These are phyloP conservation scores for Junonia oenone DNA, from an alignment of 2,888 invertebrate species.

Conservation along the genomic window DNA sequence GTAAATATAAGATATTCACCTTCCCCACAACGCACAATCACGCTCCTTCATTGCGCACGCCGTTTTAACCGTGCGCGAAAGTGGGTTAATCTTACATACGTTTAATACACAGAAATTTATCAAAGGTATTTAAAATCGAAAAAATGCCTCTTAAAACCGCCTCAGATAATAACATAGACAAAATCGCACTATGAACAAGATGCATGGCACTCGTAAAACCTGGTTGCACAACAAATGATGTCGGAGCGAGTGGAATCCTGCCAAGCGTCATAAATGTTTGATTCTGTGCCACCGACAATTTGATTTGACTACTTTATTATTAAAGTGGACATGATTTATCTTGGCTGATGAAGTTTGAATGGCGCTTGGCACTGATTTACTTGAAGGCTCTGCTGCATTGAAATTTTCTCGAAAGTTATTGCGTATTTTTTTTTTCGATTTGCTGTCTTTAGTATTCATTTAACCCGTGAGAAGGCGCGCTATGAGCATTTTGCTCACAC, in stretches of 20 bases:
- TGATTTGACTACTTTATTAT: constrained; percentile 37
- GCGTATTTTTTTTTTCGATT: not conserved
- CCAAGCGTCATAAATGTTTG: constrained; percentile 55
- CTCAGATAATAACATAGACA: constrained; percentile 16
- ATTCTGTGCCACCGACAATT: constrained; percentile 42
- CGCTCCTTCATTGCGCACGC: too few species aligned
- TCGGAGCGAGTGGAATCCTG: constrained; percentile 39
- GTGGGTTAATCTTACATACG: not conserved
- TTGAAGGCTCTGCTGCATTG: not conserved
- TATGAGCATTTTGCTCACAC: too few species aligned
- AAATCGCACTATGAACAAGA: constrained; percentile 26
- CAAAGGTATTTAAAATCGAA: not conserved
- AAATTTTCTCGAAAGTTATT: not conserved
- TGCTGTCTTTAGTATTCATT: too few species aligned
- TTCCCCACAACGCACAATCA: too few species aligned
- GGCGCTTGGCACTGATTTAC: constrained; percentile 5
- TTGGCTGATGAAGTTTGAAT: constrained; percentile 9
- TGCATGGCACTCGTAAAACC: constrained; percentile 24
- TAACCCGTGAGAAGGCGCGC: too few species aligned
- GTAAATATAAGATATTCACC: too few species aligned
- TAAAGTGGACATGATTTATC: constrained; percentile 30
- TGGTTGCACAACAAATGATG: constrained; percentile 30
- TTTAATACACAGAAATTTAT: not conserved
- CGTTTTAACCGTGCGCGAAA: too few species aligned
- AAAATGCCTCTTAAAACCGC: constrained; percentile 5